Evolutionary conservation across 2,113 vertebrate genomes (phyloP), one percentile per base, ranked within the genome.

Genomic region (Sitta europaea): DNA sequence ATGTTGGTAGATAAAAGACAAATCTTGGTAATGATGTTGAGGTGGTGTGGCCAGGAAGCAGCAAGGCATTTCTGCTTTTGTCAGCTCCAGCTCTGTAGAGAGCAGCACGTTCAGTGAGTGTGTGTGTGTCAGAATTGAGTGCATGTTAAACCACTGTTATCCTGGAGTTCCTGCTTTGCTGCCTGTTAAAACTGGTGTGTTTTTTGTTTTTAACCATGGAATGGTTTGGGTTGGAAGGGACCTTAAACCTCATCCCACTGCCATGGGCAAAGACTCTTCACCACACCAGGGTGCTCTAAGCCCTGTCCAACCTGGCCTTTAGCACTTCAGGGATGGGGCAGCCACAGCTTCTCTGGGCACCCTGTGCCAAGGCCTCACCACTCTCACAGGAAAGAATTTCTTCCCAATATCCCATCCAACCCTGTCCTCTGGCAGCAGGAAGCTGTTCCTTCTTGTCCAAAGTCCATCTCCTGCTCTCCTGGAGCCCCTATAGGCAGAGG

Each of bases 41-140:
- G 35, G 23, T 78, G 12, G 35, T 62, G 43, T 24, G 40, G 36
- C 57, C 2, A 4, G 79, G 71, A 86, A 67, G 75, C 53, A 75
- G 1, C 14, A 15, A 67, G 53, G 16, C 15, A 45, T 43, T 66
- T 88, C 43, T 66, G 51, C 31, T 31, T 55, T 40, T 47, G n/a
- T 71, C 11, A 2, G 51, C 58, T 51, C 51, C 8, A 29, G 5
- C 43, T 42, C 40, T n/a, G 22, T 77, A 36, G 79, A 6, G 2
- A 10, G 83, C 57, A 28, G 54, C 58, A 19, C 0, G 0, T 70
- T 33, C 40, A 53, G 29, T 23, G 28, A 20, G 11, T 1, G 1
- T 5, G 5, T 0, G 1, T 40, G 31, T 43, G 36, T 67, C 59
- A 21, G 42, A 86, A 62, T 31, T 48, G 50, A 65, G 54, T 12